A percentile compares a stretch with the other conserved stretches of the same genome.
phyloP scores from a whole-genome alignment of 2,797 vertebrate genomes.

The Pygocentrus nattereri region DNA sequence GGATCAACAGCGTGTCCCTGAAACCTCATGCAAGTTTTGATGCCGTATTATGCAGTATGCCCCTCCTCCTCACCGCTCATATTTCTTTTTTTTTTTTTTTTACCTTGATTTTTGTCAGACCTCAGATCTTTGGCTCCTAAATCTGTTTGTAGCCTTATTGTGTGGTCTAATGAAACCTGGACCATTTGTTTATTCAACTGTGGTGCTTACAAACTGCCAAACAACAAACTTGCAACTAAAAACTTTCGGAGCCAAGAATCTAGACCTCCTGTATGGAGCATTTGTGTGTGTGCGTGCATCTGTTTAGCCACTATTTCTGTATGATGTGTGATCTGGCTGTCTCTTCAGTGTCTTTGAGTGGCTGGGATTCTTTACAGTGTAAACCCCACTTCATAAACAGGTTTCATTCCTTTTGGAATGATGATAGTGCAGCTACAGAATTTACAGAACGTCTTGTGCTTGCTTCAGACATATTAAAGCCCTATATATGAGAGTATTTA shows the following conservation, averaged over 20 bases:
- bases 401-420: slow-evolving; percentile 59
- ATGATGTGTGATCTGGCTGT: slow-evolving; percentile 31
- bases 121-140: slow-evolving; percentile 61
- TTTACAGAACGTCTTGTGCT: slow-evolving; percentile 62
- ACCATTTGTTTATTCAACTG: slow-evolving; percentile 58
- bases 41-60: slow-evolving; percentile 31
- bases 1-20: slow-evolving; percentile 27
- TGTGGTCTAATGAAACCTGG: slow-evolving; percentile 60
- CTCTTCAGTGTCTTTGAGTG: slow-evolving; percentile 52
- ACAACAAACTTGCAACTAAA: slow-evolving; percentile 57
- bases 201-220: slow-evolving; percentile 72
- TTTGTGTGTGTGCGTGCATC: slow-evolving; percentile 20
- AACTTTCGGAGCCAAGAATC: slow-evolving; percentile 60
- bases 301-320: slow-evolving; percentile 36
- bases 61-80: not conserved
- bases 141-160: slow-evolving; percentile 64
- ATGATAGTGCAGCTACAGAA: slow-evolving; percentile 66
- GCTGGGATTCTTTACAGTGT: slow-evolving; percentile 39
- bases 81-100: not conserved
- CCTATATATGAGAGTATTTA: slow-evolving; percentile 68
- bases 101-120: slow-evolving; percentile 37
- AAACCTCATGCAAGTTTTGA: slow-evolving; percentile 45
- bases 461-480: slow-evolving; percentile 67
- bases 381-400: slow-evolving; percentile 17
- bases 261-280: slow-evolving; percentile 44